Conservation (phyloP, 1,140 invertebrate genomes). For the Arctopsyche grandis region DNA sequence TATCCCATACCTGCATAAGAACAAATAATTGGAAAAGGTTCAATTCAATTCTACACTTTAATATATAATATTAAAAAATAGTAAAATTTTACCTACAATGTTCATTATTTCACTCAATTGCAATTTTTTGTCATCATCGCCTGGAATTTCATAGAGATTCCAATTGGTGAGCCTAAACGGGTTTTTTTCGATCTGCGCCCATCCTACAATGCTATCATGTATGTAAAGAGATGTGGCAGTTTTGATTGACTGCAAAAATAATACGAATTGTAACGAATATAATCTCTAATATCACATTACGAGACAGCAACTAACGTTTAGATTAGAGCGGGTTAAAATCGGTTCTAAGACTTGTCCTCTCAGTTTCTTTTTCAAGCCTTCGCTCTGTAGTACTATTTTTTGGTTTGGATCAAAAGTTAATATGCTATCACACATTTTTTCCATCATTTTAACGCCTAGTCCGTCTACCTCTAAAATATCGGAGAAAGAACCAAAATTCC, state of each 20-base stretch:
- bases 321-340: slow-evolving; percentile 8
- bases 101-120: slow-evolving; percentile 61
- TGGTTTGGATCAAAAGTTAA: slow-evolving; percentile 28
- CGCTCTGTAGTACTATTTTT: neutral
- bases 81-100: slow-evolving; percentile 58
- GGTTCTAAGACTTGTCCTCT: slow-evolving; percentile 51
- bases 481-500: slow-evolving; percentile 42
- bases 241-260: slow-evolving; percentile 57
- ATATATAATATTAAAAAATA: slow-evolving; percentile 34
- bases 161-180: slow-evolving; percentile 60
- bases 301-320: neutral
- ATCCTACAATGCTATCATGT: slow-evolving; percentile 60
- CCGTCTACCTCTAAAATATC: slow-evolving; percentile 46
- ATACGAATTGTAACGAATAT: slow-evolving; percentile 2
- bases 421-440: slow-evolving; percentile 51
- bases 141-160: slow-evolving; percentile 59
- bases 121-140: slow-evolving; percentile 59
- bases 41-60: slow-evolving; percentile 38
- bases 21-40: slow-evolving; percentile 10
- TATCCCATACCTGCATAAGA: slow-evolving; percentile 57
- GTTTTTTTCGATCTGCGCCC: slow-evolving; percentile 59
- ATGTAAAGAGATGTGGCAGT: slow-evolving; percentile 60
- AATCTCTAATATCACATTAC: slow-evolving; percentile 15
- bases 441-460: slow-evolving; percentile 44
- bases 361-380: neutral